These are phyloP conservation scores for Bos indicus DNA, from an alignment of 2,113 vertebrate species.

Conservation along the genomic window DNA sequence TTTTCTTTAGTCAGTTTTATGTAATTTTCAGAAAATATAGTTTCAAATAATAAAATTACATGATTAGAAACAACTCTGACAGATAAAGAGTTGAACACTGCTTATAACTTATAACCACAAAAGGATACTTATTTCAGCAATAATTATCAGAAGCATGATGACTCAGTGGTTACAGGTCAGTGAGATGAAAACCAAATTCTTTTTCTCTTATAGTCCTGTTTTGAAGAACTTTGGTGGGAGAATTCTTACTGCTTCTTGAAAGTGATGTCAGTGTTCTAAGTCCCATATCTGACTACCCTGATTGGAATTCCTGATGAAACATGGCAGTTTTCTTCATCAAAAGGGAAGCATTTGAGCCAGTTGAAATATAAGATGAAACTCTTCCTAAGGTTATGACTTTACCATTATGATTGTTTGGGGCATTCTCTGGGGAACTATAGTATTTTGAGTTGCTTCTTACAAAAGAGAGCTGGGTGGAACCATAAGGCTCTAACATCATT, in stretches of 20 bases:
- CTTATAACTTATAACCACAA: slow-evolving; percentile 55
- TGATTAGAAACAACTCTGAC: slow-evolving; percentile 73
- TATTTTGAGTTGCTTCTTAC: background rate
- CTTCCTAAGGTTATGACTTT: background rate
- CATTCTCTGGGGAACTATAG: background rate
- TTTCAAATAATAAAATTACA: slow-evolving; percentile 76
- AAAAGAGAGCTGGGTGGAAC: background rate
- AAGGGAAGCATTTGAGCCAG: background rate
- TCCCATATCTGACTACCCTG: background rate
- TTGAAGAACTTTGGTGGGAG: background rate
- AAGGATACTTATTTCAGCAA: slow-evolving; percentile 62
- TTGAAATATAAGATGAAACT: slow-evolving; percentile 20
- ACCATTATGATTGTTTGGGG: background rate
- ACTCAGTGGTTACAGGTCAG: background rate
- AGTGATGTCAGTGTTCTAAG: background rate
- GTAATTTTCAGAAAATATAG: slow-evolving; percentile 79
- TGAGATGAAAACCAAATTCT: background rate
- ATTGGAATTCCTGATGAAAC: background rate
- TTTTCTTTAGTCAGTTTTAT: slow-evolving; percentile 66
- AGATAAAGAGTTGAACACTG: slow-evolving; percentile 73
- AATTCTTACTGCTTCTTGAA: background rate
- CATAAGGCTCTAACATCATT: slow-evolving; percentile 4
- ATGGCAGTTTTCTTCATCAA: background rate
- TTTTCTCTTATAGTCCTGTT: background rate
- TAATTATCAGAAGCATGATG: slow-evolving; percentile 20